Conservation (phyloP, 1,140 invertebrate genomes). For the Paraescarpia echinospica region DNA sequence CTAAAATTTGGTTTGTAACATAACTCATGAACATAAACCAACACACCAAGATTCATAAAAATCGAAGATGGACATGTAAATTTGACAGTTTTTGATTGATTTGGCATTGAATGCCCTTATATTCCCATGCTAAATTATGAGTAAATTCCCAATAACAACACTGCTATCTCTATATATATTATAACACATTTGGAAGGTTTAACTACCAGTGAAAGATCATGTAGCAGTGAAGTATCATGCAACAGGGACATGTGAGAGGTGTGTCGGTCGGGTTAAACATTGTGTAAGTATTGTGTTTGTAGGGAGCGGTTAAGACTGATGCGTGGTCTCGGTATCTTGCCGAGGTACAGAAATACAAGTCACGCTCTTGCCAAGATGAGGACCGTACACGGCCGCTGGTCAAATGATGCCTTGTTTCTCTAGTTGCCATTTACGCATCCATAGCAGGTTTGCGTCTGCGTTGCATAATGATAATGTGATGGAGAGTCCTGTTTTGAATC, state of each 20-base stretch:
- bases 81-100: too few species aligned
- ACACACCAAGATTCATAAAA: too few species aligned
- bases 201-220: background rate
- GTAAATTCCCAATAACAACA: too few species aligned
- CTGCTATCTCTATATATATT: too few species aligned
- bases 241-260: background rate
- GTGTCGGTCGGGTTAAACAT: background rate
- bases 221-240: too few species aligned
- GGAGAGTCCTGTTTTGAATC: background rate
- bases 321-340: slow-evolving; percentile 90
- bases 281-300: slow-evolving; percentile 32
- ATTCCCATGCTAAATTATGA: too few species aligned
- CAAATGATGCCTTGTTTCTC: slow-evolving; percentile 64
- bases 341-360: slow-evolving; percentile 89
- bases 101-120: too few species aligned
- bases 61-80: too few species aligned
- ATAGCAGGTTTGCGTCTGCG: background rate
- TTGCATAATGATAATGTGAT: background rate
- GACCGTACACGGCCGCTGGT: slow-evolving; percentile 84
- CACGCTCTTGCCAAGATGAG: slow-evolving; percentile 88
- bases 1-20: too few species aligned
- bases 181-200: too few species aligned
- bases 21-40: too few species aligned
- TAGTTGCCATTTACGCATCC: background rate
- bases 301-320: slow-evolving; percentile 68